Conservation (phyloP, 2,888 invertebrate genomes). For the Hoplodrina blanda region DNA sequence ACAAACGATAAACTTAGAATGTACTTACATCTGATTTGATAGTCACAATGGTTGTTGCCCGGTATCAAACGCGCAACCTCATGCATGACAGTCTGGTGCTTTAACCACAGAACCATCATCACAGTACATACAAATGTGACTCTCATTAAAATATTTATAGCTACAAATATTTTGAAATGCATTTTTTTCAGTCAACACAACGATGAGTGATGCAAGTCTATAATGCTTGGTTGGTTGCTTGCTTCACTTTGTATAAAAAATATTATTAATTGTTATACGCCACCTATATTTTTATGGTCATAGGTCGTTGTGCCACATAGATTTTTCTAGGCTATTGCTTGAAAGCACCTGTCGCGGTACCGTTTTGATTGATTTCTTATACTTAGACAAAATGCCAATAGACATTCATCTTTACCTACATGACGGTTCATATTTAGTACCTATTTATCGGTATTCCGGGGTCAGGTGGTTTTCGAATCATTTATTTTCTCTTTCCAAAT, state of each 20-base stretch:
- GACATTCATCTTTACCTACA: not conserved
- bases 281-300: conserved; percentile 50
- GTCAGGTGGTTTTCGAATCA: not conserved
- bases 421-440: conserved; percentile 12
- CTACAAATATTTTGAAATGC: conserved; percentile 58
- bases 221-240: conserved; percentile 69
- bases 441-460: not conserved
- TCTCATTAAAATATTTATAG: conserved; percentile 53
- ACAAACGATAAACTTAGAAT: too few relatives aligned
- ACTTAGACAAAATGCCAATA: conserved; percentile 12
- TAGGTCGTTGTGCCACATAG: conserved; percentile 47
- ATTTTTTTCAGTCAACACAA: conserved; percentile 62
- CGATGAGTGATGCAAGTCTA: conserved; percentile 61
- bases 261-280: conserved; percentile 39
- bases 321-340: conserved; percentile 24
- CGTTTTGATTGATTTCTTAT: conserved; percentile 39
- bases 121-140: conserved; percentile 5
- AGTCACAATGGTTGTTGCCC: too few relatives aligned
- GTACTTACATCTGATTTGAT: too few relatives aligned
- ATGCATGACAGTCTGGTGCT: too few relatives aligned
- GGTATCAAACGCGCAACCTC: too few relatives aligned
- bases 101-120: not conserved
- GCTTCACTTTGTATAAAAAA: conserved; percentile 42
- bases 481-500: too few relatives aligned
- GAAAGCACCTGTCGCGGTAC: conserved; percentile 42